Conservation (phyloP, 2,888 invertebrate genomes). For the Pediacus dermestoides region DNA sequence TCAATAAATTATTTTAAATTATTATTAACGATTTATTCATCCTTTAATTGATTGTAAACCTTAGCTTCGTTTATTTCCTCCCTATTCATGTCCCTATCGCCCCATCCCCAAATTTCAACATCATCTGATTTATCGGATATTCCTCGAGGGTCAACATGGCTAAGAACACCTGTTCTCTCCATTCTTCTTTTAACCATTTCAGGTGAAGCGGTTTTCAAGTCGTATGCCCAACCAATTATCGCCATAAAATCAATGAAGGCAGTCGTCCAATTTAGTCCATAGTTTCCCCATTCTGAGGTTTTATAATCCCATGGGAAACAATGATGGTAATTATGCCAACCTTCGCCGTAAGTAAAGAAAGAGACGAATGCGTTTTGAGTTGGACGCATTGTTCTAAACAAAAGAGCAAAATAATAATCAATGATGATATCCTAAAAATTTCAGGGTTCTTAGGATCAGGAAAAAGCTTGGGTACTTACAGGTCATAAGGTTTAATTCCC, state of each 20-base stretch:
- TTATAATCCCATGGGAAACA: constrained; percentile 84
- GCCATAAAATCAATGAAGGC: constrained; percentile 77
- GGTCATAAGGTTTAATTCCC: constrained; percentile 75
- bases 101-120: constrained; percentile 75
- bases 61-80: constrained; percentile 55
- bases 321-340: constrained; percentile 88
- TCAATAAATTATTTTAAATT: no score
- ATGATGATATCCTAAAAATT: no score
- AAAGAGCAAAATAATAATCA: no score
- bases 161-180: constrained; percentile 43
- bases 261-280: constrained; percentile 70
- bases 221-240: constrained; percentile 82
- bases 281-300: constrained; percentile 73
- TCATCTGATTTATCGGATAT: constrained; percentile 51
- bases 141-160: no score
- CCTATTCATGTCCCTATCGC: constrained; percentile 64
- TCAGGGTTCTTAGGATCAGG: no score
- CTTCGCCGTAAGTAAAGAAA: constrained; percentile 68
- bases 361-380: constrained; percentile 68
- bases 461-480: constrained; percentile 53
- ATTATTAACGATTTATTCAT: constrained; percentile 8
- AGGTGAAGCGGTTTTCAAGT: constrained; percentile 73
- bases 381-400: constrained; percentile 61
- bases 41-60: constrained; percentile 32
- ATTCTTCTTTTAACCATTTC: constrained; percentile 68